Evolutionary conservation across 2,113 vertebrate species (phyloP), one percentile per base, ranked within the genome.

Genomic region (Neofelis nebulosa): DNA sequence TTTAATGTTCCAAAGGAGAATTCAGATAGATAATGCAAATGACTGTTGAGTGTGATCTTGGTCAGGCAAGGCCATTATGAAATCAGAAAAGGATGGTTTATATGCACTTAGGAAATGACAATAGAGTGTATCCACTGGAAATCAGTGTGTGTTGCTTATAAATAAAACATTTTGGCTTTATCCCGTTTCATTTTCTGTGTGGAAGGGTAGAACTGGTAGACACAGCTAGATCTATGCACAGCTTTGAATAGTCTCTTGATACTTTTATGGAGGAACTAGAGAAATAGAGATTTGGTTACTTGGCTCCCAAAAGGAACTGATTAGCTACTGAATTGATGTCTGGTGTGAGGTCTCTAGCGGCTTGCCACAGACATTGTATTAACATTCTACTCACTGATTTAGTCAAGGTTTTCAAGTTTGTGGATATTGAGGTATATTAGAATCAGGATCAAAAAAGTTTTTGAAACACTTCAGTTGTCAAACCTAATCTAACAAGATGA

Each of bases 181-280:
- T 23, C 23, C 31, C 25, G 57, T 84, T 95, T 95, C 41, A 65
- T 94, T 97, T 97, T 92, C 78, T 81, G 2, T 69, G 84, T 91
- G 29, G 76, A 73, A 96, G 66, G 69, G 29, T 87, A 78, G 69
- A 76, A 73, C 33, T 86, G 38, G 2, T 87, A n/a, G 57, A 38
- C 25, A 63, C 38, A 74, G 15, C n/a, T 19, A 69, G 11, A 36
- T 83, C 55, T 87, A n/a, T 71, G 65, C 27, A 71, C n/a, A 79
- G 19, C 11, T 74, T 55, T 96, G 88, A 27, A 36, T 41, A 66
- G 19, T 76, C 29, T 88, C 16, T 91, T 92, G 14, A 76, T 73
- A 61, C 2, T 4, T 10, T 52, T 65, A 33, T 31, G 31, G 73
- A 71, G 25, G 65, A 92, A 57, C 33, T 83, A 83, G 50, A 86